A percentile compares a stretch with the other conserved stretches of the same genome.
These are phyloP conservation scores for Sympetrum striolatum DNA, from an alignment of 2,888 invertebrate species.

Conservation along the genomic window DNA sequence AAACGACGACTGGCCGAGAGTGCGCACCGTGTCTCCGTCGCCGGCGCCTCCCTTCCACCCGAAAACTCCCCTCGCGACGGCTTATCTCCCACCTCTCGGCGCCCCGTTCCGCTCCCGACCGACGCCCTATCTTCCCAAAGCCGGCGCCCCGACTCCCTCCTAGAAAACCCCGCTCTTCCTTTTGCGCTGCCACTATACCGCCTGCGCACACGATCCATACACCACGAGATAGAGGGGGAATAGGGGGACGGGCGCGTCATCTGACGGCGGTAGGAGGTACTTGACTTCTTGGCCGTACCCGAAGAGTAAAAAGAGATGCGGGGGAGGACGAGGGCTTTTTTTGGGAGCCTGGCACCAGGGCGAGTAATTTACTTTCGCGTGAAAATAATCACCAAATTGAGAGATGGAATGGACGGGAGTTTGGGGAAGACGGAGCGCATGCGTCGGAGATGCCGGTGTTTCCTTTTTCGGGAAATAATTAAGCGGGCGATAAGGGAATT, in stretches of 20 bases:
- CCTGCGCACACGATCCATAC: background rate
- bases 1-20: background rate
- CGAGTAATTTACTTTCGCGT: no score
- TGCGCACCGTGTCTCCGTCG: background rate
- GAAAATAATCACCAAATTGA: no score
- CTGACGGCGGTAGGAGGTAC: background rate
- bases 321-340: background rate
- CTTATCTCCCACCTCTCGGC: background rate
- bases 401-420: no score
- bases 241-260: background rate
- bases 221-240: background rate
- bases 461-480: no score
- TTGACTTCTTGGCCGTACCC: background rate
- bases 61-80: background rate
- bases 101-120: background rate
- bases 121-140: background rate
- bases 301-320: background rate
- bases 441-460: no score
- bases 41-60: background rate
- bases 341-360: no score
- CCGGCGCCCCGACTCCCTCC: background rate
- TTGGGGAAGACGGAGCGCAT: no score
- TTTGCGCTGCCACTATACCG: background rate
- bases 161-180: no score
- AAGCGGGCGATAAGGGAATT: no score